phyloP scores from a whole-genome alignment of 2,113 vertebrate genomes.

The Capra hircus region DNA sequence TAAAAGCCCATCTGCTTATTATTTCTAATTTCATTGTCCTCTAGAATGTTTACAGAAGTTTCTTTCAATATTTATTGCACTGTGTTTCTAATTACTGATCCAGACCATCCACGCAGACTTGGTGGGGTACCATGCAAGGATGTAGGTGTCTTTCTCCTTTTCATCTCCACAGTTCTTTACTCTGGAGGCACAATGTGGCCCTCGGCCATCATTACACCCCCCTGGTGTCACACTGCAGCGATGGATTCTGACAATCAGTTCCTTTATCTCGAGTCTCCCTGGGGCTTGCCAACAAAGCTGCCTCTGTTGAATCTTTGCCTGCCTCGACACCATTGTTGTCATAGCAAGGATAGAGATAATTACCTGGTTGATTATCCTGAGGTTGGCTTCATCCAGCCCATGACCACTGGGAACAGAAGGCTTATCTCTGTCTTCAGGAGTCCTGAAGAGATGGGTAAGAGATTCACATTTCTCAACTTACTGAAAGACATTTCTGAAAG shows the following conservation, averaged over 20 bases:
- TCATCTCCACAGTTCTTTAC: constrained; percentile 21
- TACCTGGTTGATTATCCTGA: constrained; percentile 45
- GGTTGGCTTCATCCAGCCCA: background rate
- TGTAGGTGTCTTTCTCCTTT: background rate
- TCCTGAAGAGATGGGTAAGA: background rate
- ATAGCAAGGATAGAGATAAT: constrained; percentile 56
- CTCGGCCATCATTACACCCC: background rate
- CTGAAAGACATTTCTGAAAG: background rate
- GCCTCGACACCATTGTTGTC: background rate
- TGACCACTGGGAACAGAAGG: constrained; percentile 31
- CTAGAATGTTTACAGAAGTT: constrained; percentile 56
- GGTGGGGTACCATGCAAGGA: background rate
- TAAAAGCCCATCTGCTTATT: constrained; percentile 66
- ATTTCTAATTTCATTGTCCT: constrained; percentile 64
- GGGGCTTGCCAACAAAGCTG: background rate
- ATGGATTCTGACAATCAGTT: constrained; percentile 23
- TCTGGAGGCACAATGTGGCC: constrained; percentile 16
- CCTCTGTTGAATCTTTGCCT: constrained; percentile 55
- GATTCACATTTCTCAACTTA: background rate
- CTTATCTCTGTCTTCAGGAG: background rate
- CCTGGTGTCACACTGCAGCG: background rate
- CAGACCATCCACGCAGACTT: background rate
- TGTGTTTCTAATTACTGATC: constrained; percentile 50
- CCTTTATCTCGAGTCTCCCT: constrained; percentile 35
- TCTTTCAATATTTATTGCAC: constrained; percentile 57